These are phyloP conservation scores for Autographa pulchrina DNA, from an alignment of 2,888 invertebrate genomes.

Conservation along the genomic window DNA sequence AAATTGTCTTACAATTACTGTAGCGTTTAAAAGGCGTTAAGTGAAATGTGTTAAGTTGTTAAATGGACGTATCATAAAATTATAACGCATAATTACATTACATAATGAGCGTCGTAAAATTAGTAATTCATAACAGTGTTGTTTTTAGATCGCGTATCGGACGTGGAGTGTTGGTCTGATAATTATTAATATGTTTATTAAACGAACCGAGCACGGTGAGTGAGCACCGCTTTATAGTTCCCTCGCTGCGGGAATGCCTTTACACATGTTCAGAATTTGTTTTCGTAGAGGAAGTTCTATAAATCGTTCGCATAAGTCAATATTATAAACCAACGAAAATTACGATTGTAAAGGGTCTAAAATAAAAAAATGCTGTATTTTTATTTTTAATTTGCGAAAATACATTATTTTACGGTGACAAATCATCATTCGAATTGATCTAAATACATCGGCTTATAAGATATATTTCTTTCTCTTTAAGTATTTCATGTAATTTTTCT, in stretches of 20 bases:
- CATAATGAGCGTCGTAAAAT: conserved; percentile 80
- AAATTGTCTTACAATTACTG: conserved; percentile 54
- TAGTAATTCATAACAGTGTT: conserved; percentile 86
- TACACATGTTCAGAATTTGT: conserved; percentile 40
- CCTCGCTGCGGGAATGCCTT: conserved; percentile 39
- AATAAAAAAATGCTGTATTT: too few species aligned
- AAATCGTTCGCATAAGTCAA: neutral
- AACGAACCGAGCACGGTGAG: conserved; percentile 74
- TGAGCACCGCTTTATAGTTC: conserved; percentile 65
- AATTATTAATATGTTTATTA: conserved; percentile 86
- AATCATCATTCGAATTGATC: too few species aligned
- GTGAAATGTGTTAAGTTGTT: conserved; percentile 77
- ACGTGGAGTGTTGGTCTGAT: conserved; percentile 70
- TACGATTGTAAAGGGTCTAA: neutral
- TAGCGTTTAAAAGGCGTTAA: conserved; percentile 56
- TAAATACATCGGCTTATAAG: too few species aligned
- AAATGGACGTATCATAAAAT: conserved; percentile 80
- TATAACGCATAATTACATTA: conserved; percentile 80
- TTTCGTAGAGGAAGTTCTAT: conserved; percentile 2
- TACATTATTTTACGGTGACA: too few species aligned
- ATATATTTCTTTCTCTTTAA: too few species aligned
- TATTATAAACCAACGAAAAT: neutral
- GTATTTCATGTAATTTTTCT: too few species aligned
- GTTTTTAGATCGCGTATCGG: conserved; percentile 86
- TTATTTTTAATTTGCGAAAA: too few species aligned